Evolutionary conservation across 2,113 vertebrate genomes (phyloP).

Genomic region (Trogon melanurus): DNA sequence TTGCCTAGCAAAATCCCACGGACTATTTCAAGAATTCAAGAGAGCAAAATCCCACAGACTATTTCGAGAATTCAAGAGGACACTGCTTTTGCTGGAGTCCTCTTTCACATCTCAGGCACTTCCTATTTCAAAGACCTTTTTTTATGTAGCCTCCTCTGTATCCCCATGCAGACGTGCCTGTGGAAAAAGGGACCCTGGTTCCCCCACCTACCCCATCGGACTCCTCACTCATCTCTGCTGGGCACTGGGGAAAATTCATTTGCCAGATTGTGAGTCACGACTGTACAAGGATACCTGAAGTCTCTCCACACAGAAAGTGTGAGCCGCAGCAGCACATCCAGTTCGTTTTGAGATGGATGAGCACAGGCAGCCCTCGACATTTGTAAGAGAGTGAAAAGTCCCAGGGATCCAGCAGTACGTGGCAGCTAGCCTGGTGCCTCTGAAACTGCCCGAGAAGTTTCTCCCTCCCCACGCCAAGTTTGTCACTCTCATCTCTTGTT

Average conservation of each 20-base stretch:
- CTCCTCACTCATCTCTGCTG: not conserved
- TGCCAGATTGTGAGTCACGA: not conserved
- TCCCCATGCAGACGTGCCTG: not conserved
- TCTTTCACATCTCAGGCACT: not conserved
- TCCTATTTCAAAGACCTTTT: not conserved
- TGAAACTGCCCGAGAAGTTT: not conserved
- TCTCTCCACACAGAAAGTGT: not conserved
- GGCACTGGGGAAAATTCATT: not conserved
- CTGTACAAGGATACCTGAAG: not conserved
- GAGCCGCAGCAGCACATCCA: not conserved
- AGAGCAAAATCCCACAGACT: not conserved
- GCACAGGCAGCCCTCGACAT: not conserved
- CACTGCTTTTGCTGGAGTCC: not conserved
- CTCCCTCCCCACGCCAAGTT: not conserved
- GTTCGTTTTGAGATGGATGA: not conserved
- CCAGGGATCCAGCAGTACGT: not conserved
- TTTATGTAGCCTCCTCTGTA: not conserved
- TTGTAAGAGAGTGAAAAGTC: rapidly evolving
- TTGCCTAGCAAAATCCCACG: not conserved
- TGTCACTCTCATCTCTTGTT: not conserved
- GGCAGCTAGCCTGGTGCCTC: not conserved
- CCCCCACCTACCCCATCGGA: not conserved
- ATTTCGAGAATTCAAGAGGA: not conserved
- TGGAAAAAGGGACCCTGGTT: not conserved
- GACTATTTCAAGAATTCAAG: not conserved